Conservation (phyloP, 2,113 vertebrate genomes). For the human region DNA sequence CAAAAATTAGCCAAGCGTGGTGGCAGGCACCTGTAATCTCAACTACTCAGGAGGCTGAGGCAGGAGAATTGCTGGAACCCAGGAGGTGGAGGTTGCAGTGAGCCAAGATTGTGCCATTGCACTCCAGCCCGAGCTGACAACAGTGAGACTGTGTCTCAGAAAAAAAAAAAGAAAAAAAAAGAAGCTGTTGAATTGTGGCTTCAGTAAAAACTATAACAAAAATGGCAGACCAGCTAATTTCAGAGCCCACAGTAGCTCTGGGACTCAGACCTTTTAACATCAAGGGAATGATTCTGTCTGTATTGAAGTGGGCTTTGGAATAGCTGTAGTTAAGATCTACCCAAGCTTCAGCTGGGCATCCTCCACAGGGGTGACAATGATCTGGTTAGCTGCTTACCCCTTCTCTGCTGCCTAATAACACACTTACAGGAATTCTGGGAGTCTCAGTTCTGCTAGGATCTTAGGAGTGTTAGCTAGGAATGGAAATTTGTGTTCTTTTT, state of each 20-base stretch:
- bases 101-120: too few species aligned
- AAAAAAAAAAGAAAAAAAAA: background rate
- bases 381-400: background rate
- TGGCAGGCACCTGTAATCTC: too few species aligned
- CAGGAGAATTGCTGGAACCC: too few species aligned
- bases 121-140: too few species aligned
- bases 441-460: background rate
- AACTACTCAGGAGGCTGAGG: too few species aligned
- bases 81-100: too few species aligned
- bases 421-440: background rate
- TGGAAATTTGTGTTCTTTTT: background rate
- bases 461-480: background rate
- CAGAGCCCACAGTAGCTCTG: background rate
- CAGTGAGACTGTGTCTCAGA: too few species aligned
- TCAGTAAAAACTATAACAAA: background rate
- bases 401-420: background rate
- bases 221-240: background rate
- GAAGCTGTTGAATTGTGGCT: background rate
- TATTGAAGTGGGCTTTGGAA: background rate
- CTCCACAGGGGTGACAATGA: background rate
- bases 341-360: background rate
- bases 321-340: background rate
- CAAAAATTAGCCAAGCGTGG: too few species aligned
- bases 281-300: background rate
- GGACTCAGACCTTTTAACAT: background rate